Evolutionary conservation across 2,797 vertebrate genomes (phyloP), one percentile per base, ranked within the genome.

Genomic region (Malacoctenus gilli): DNA sequence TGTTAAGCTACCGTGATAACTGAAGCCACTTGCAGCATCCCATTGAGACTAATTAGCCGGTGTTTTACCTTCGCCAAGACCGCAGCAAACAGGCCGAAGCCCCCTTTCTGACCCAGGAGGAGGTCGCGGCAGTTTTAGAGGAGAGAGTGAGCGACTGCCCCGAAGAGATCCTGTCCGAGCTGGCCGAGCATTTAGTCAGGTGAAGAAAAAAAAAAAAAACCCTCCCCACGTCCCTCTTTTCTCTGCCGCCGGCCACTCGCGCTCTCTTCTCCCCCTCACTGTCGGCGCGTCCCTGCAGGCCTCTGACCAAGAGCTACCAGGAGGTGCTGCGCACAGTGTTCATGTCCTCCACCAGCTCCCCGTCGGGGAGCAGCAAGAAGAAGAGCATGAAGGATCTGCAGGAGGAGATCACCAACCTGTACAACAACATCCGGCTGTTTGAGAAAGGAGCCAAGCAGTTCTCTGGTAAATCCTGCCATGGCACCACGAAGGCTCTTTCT

Each of bases 331-430:
- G 90, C 22, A 85, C 93, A 0, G 92, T 95, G 35, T 94, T 96
- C 67, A 74, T 94, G 2, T 96, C 96, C 56, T 94, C 95, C 54
- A 88, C 83, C 34, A 91, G 91, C 51, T 85, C 93, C 19, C 75
- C 84, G 1, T 91, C 94, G 6, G 93, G 94, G 32, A 83, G 89
- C 41, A 95, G 73, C 79, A 94, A 94, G 71, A 98, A 93, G 83
- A 93, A 92, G 65, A 96, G 91, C 4, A 89, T 95, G 77, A 99
- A 95, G 82, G 96, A 99, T 19, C 89, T 99, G 1, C 95, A 98
- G 82, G 97, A 99, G 76, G 96, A 98, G 68, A 93, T 98, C 72
- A 92, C 89, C 69, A 95, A 90, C 81, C 83, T 98, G 0, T 96
- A 95, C 86, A 95, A 91, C 85, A 99, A 96, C 82, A 93, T 98